A percentile compares a stretch with the other conserved stretches of the same genome.
phyloP scores from a whole-genome alignment of 2,888 invertebrate genomes.

The Merodon equestris region DNA sequence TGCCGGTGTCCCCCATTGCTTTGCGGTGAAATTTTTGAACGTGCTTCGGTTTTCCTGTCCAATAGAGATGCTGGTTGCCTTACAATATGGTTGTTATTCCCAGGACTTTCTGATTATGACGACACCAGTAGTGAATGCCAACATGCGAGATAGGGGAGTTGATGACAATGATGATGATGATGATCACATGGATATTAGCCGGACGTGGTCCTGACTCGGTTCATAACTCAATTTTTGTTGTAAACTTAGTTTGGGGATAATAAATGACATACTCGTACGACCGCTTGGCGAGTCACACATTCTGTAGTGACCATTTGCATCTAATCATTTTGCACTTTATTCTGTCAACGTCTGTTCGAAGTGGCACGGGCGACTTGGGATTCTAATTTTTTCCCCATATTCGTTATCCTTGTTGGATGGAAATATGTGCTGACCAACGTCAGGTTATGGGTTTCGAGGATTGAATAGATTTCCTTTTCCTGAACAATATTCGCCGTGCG shows the following conservation, averaged over 20 bases:
- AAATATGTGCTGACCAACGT: conserved; percentile 15
- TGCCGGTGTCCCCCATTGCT: conserved; percentile 35
- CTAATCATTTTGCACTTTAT: conserved; percentile 32
- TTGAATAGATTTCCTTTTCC: conserved; percentile 20
- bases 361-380: not conserved
- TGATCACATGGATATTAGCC: conserved; percentile 51
- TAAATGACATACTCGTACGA: conserved; percentile 5
- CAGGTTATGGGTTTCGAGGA: conserved; percentile 6
- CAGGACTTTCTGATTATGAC: conserved; percentile 46
- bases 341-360: not conserved
- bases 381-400: not conserved
- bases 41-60: conserved; percentile 50
- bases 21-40: conserved; percentile 57
- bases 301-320: conserved; percentile 41
- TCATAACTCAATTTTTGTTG: conserved; percentile 42
- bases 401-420: conserved; percentile 4
- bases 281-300: not conserved
- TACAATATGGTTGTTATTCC: conserved; percentile 48
- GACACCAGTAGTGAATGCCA: conserved; percentile 13
- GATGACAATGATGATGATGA: not conserved
- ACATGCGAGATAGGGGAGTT: not conserved
- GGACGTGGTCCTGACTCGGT: conserved; percentile 16
- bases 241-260: conserved; percentile 38
- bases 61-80: conserved; percentile 12
- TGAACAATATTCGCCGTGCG: conserved; percentile 29